Percentiles rank a stretch among this genome's conserved stretches.
phyloP scores from a whole-genome alignment of 2,888 invertebrate species.

The Crematogaster levior region DNA sequence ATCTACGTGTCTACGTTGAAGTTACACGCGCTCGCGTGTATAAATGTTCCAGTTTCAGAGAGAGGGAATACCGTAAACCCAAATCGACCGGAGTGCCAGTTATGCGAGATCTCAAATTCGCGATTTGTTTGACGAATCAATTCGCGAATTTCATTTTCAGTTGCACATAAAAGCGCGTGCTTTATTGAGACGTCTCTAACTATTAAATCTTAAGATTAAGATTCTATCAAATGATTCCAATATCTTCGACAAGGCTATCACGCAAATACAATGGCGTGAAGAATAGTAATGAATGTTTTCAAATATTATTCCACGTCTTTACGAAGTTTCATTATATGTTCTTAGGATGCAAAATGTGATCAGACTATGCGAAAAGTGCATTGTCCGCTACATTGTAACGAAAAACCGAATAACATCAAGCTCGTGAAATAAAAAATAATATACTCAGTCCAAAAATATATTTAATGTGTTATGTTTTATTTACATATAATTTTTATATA shows the following conservation, averaged over 20 bases:
- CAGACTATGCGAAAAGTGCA: constrained; percentile 38
- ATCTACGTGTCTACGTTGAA: constrained; percentile 18
- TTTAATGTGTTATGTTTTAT: neutral
- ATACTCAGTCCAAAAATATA: neutral
- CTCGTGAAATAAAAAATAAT: constrained; percentile 25
- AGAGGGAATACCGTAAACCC: neutral
- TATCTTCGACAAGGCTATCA: neutral
- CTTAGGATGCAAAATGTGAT: neutral
- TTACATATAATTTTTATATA: neutral
- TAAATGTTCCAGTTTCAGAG: constrained; percentile 2
- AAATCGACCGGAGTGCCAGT: neutral
- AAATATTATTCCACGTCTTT: constrained; percentile 20
- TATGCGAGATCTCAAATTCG: neutral
- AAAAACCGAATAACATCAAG: constrained; percentile 29
- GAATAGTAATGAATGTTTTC: neutral
- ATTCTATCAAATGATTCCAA: neutral
- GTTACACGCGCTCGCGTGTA: constrained; percentile 20
- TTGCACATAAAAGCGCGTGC: neutral
- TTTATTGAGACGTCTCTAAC: neutral
- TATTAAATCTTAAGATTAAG: neutral
- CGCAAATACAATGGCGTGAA: neutral
- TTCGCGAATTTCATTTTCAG: neutral
- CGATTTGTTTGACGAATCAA: neutral
- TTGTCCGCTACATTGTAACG: constrained; percentile 22
- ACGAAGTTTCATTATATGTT: constrained; percentile 1